Evolutionary conservation across 2,888 invertebrate species (phyloP).

Genomic region (Cecidostiba fungosa): DNA sequence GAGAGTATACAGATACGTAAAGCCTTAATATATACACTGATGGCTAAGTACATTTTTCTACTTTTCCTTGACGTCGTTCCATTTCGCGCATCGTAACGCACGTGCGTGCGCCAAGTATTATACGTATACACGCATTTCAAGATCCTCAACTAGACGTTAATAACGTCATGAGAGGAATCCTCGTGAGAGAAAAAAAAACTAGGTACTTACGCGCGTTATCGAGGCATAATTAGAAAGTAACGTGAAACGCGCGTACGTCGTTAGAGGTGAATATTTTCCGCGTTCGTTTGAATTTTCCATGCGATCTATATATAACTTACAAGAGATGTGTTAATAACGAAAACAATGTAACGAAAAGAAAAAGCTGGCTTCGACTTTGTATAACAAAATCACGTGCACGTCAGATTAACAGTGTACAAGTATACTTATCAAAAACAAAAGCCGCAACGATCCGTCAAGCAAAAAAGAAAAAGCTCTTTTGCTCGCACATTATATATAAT

Average conservation of each 20-base stretch:
- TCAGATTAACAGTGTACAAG: too few species aligned
- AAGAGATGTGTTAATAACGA: too few species aligned
- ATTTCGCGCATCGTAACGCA: not conserved
- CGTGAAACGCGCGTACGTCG: not conserved
- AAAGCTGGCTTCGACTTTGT: too few species aligned
- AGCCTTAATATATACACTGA: too few species aligned
- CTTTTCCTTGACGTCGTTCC: slow-evolving; percentile 5
- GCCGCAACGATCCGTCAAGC: too few species aligned
- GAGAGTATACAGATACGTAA: not conserved
- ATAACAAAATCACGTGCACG: too few species aligned
- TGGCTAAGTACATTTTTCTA: not conserved
- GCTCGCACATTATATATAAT: not conserved
- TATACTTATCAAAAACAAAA: too few species aligned
- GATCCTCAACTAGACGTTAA: not conserved
- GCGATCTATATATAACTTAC: too few species aligned
- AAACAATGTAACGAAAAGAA: too few species aligned
- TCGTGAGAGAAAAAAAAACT: not conserved
- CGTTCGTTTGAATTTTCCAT: not conserved
- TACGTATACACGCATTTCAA: not conserved
- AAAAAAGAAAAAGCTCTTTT: too few species aligned
- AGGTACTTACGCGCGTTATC: not conserved
- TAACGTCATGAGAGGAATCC: not conserved
- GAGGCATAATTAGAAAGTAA: slow-evolving; percentile 10
- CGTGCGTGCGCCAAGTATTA: not conserved
- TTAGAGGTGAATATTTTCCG: not conserved